These are phyloP conservation scores for Aphelenchoides avenae DNA, from an alignment of 1,140 invertebrate species.

Conservation along the genomic window DNA sequence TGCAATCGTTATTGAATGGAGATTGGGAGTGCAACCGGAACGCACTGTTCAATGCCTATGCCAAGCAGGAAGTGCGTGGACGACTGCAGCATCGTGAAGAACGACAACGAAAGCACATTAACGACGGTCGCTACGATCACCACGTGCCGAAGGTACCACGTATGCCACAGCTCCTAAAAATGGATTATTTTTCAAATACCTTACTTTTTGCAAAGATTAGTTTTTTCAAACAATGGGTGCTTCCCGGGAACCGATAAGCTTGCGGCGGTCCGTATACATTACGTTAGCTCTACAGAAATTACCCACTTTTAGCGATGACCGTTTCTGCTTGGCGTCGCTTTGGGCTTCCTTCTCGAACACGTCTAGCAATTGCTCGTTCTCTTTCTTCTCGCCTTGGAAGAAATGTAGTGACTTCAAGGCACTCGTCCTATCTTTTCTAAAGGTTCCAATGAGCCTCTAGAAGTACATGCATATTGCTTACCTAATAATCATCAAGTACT, in stretches of 20 bases:
- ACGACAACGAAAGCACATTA: conserved; percentile 43
- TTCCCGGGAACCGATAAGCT: too few species aligned
- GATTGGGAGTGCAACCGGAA: not conserved
- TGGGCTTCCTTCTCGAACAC: conserved; percentile 34
- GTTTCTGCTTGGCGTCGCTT: conserved; percentile 24
- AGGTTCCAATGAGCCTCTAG: conserved; percentile 5
- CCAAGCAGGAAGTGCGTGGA: conserved; percentile 43
- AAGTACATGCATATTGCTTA: conserved; percentile 1
- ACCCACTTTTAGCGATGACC: conserved; percentile 32
- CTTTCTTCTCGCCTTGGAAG: conserved; percentile 43
- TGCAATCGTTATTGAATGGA: conserved; percentile 28
- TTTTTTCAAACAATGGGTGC: too few species aligned
- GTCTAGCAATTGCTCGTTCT: conserved; percentile 37
- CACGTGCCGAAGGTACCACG: conserved; percentile 46
- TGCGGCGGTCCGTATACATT: too few species aligned
- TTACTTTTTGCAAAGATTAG: too few species aligned
- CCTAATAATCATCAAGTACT: conserved; percentile 45
- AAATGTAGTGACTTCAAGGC: conserved; percentile 43
- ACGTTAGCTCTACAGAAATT: too few species aligned
- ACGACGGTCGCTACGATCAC: conserved; percentile 41
- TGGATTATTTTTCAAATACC: too few species aligned
- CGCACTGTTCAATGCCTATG: conserved; percentile 27
- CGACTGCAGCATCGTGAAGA: conserved; percentile 49
- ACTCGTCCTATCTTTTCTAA: conserved; percentile 29
- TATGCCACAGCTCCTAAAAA: conserved; percentile 36